Evolutionary conservation across 2,113 vertebrate genomes (phyloP), one percentile per base, ranked within the genome.

Genomic region (Spilogale gracilis): DNA sequence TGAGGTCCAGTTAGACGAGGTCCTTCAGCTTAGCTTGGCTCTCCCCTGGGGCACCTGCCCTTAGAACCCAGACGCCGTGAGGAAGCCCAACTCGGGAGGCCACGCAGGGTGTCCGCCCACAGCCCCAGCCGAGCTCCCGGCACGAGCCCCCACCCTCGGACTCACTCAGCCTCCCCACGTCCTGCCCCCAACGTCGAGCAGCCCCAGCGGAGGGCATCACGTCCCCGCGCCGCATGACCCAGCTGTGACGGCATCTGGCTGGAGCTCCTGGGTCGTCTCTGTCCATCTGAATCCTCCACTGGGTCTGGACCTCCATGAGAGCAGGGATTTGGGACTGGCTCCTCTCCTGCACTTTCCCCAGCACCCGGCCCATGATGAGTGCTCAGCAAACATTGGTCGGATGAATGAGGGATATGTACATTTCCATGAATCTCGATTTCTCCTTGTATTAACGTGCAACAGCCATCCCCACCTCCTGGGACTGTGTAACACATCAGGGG

Each of bases 141-240:
- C 58, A 61, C 11, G 38, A 27, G 5, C 23, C 56, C 0, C 4
- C 58, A 30, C 20, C 5, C 14, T 1, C 0, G 38, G 14, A 45
- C 23, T 6, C 23, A 30, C 38, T 2, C 14, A 6, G 78, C 17
- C 50, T 56, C 6, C 30, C 78, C 16, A 3, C 30, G 5, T 30
- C 27, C 25, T 30, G 61, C 61, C 50, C 27, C 78, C 50, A 10
- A 17, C 76, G 2, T 18, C 30, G 0, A 17, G 50, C 76, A 5
- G 30, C 76, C 76, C 20, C 50, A 9, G 27, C 2, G 5, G 50
- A n/a, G 11, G 61, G 2, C 25, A 9, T 45, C 2, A 4, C 43
- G 0, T 13, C 38, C 1, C 9, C 17, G 4, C 11, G 2, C 6
- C 43, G n/a, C 52, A 0, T 12, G 23, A 17, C 11, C 8, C 32